Conservation (phyloP, 2,888 invertebrate genomes). For the Drosophila macrospina region DNA sequence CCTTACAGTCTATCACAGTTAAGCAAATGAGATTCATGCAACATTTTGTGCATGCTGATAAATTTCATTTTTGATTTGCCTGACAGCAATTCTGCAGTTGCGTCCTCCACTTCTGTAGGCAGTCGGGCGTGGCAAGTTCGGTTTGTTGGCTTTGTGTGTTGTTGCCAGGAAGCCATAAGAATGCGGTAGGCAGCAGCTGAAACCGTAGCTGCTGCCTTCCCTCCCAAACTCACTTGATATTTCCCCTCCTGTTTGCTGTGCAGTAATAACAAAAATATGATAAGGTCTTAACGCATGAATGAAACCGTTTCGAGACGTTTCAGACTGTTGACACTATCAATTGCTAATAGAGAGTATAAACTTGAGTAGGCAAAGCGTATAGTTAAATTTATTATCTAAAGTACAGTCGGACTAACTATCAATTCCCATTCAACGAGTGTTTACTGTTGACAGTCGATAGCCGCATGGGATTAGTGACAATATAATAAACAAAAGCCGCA, state of each 20-base stretch:
- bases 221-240: background rate
- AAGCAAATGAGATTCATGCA: constrained; percentile 11
- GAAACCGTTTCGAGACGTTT: constrained; percentile 34
- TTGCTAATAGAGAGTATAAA: constrained; percentile 20
- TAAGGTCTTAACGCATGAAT: constrained; percentile 53
- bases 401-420: constrained; percentile 6
- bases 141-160: constrained; percentile 17
- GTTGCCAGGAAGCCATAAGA: constrained; percentile 49
- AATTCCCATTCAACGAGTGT: background rate
- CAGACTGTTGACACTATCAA: constrained; percentile 47
- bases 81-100: constrained; percentile 34
- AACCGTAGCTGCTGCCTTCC: constrained; percentile 39
- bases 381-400: constrained; percentile 4
- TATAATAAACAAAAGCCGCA: constrained; percentile 61
- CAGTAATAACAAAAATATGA: constrained; percentile 58
- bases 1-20: background rate
- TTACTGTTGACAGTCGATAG: constrained; percentile 23
- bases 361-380: constrained; percentile 3
- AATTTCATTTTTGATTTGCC: constrained; percentile 69
- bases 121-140: constrained; percentile 50
- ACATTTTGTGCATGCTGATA: constrained; percentile 53
- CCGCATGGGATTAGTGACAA: constrained; percentile 63
- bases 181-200: constrained; percentile 48
- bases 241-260: constrained; percentile 16
- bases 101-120: constrained; percentile 31